These are phyloP conservation scores for Phyllostomus discolor DNA, from an alignment of 2,113 vertebrate genomes.

Conservation along the genomic window DNA sequence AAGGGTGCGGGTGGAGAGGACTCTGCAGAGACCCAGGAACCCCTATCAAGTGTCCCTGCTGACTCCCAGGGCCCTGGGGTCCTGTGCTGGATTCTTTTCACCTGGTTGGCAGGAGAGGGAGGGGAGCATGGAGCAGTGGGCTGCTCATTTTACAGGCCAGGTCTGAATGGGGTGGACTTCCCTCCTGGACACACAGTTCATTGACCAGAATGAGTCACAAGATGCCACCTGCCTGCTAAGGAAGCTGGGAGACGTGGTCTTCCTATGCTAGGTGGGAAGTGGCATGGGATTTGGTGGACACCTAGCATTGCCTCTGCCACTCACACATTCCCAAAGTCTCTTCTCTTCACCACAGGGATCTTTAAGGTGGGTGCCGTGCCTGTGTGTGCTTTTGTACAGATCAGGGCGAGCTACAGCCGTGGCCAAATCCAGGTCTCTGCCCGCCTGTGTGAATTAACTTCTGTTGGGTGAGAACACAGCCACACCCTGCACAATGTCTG, in stretches of 20 bases:
- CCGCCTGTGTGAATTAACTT: background rate
- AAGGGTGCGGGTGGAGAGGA: no score
- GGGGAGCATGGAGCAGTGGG: accelerated
- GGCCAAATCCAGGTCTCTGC: background rate
- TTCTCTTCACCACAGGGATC: background rate
- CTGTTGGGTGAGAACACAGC: background rate
- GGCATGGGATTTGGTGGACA: accelerated
- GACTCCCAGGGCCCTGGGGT: background rate
- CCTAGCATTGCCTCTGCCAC: background rate
- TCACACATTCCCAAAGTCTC: background rate
- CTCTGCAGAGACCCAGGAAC: background rate
- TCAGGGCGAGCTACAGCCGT: no score
- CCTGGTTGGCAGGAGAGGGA: background rate
- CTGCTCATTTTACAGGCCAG: background rate
- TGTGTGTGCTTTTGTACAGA: background rate
- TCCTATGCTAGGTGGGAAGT: background rate
- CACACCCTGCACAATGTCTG: background rate
- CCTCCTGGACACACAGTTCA: no score
- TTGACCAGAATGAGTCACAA: background rate
- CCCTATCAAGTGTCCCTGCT: background rate
- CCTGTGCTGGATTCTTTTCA: background rate
- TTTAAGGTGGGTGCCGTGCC: background rate
- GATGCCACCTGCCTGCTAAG: background rate
- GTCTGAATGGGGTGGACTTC: background rate
- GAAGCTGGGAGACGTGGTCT: background rate